These are phyloP conservation scores for Drosophila oshimai DNA, from an alignment of 1,140 invertebrate genomes.

Conservation along the genomic window DNA sequence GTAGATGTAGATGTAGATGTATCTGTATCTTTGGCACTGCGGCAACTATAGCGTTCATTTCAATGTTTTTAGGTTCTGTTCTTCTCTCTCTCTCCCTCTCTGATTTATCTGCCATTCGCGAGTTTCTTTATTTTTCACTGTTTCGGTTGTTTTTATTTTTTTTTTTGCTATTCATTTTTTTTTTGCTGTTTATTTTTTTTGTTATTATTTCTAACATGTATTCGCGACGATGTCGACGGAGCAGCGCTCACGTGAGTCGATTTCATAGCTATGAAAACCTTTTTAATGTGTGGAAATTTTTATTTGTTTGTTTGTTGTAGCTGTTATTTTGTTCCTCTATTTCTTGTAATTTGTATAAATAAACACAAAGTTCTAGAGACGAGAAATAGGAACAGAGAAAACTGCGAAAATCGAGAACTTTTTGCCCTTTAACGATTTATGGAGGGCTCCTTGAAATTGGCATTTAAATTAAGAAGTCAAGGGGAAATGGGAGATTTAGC, in stretches of 20 bases:
- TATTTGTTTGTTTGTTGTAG: constrained; percentile 49
- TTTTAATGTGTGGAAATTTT: constrained; percentile 77
- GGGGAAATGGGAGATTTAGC: neutral
- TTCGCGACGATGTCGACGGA: constrained; percentile 35
- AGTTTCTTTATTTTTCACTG: constrained; percentile 47
- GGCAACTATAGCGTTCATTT: constrained; percentile 68
- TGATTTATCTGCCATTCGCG: constrained; percentile 68
- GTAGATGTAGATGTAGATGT: constrained; percentile 13
- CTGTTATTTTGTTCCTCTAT: constrained; percentile 20
- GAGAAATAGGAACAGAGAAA: neutral
- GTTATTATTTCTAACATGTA: constrained; percentile 68
- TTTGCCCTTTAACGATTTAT: constrained; percentile 42
- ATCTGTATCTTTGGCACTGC: constrained; percentile 48
- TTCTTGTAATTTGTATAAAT: constrained; percentile 74
- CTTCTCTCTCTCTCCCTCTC: constrained; percentile 26
- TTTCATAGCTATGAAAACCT: constrained; percentile 67
- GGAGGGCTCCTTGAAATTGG: constrained; percentile 34
- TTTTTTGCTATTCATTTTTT: constrained; percentile 1
- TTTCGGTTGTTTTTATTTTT: constrained; percentile 21
- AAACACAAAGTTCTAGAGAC: constrained; percentile 39
- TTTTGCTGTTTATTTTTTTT: constrained; percentile 11
- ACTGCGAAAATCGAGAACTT: constrained; percentile 12
- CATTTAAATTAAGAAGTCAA: neutral
- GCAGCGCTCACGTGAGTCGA: constrained; percentile 74
- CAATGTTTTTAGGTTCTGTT: constrained; percentile 72